Percentiles rank a stretch among this genome's conserved stretches.
phyloP scores from a whole-genome alignment of 2,113 vertebrate genomes.

The Gobius niger region DNA sequence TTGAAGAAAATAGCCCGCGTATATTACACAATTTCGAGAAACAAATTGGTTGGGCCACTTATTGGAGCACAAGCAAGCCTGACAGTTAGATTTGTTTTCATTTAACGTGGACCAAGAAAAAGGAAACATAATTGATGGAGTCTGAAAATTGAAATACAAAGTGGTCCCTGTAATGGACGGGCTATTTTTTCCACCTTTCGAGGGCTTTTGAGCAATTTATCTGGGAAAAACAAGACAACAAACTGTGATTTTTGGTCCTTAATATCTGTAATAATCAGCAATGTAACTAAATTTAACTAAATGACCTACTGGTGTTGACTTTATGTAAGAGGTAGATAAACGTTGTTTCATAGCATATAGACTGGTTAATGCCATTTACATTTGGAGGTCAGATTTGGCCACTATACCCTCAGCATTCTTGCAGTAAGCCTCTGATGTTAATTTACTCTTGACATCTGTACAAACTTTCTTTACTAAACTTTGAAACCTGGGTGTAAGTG shows the following conservation, averaged over 20 bases:
- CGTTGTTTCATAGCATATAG: not conserved
- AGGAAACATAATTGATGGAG: slow-evolving; percentile 64
- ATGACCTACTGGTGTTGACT: slow-evolving; percentile 31
- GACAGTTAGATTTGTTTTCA: slow-evolving; percentile 59
- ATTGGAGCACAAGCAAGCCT: slow-evolving; percentile 40
- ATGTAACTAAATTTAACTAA: slow-evolving; percentile 28
- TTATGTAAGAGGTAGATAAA: slow-evolving; percentile 53
- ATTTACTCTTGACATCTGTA: too few species aligned
- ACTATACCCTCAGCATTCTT: not conserved
- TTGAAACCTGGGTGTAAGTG: too few species aligned
- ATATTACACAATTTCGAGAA: slow-evolving; percentile 44
- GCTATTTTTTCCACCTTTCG: slow-evolving; percentile 63
- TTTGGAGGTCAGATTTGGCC: not conserved
- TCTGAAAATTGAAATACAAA: slow-evolving; percentile 71
- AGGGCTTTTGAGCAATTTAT: slow-evolving; percentile 37
- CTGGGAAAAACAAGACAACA: slow-evolving; percentile 49
- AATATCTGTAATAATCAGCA: slow-evolving; percentile 31
- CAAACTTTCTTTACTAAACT: too few species aligned
- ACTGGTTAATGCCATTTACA: not conserved
- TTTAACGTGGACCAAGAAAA: slow-evolving; percentile 54
- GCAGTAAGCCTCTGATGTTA: too few species aligned
- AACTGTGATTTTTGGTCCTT: slow-evolving; percentile 34
- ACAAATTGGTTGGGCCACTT: slow-evolving; percentile 60
- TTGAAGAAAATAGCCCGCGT: slow-evolving; percentile 54
- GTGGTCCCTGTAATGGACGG: slow-evolving; percentile 50